Evolutionary conservation across 2,888 invertebrate species (phyloP).

Genomic region (Nematopogon swammerdamellus): DNA sequence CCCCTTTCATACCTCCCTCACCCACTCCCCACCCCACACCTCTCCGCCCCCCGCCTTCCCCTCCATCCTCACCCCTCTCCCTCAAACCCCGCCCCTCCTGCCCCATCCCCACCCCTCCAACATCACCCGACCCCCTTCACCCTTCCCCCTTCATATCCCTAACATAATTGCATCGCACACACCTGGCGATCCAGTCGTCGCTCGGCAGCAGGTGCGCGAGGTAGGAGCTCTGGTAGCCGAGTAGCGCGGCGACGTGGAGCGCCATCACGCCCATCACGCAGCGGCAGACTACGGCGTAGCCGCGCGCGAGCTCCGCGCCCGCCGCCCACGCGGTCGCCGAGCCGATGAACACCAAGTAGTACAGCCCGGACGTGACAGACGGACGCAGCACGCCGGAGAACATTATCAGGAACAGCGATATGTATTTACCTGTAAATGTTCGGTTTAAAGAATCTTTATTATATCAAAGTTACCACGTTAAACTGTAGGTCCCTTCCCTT

Average conservation of each 20-base stretch:
- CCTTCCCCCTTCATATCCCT: too few relatives aligned
- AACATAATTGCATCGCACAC: too few relatives aligned
- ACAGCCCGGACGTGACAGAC: constrained; percentile 78
- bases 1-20: too few relatives aligned
- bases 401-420: constrained; percentile 63
- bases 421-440: constrained; percentile 68
- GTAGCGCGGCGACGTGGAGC: constrained; percentile 67
- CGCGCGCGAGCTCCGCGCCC: constrained; percentile 69
- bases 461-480: too few relatives aligned
- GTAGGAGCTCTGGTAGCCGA: constrained; percentile 84
- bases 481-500: too few relatives aligned
- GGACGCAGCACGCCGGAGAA: constrained; percentile 76
- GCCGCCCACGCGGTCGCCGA: constrained; percentile 87
- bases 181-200: constrained; percentile 74
- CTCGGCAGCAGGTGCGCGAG: constrained; percentile 69
- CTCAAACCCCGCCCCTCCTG: too few relatives aligned
- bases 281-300: constrained; percentile 73
- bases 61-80: too few relatives aligned
- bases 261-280: constrained; percentile 72
- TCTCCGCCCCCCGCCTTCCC: too few relatives aligned
- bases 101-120: too few relatives aligned
- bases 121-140: too few relatives aligned
- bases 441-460: too few relatives aligned
- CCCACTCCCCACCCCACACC: too few relatives aligned
- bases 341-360: constrained; percentile 82